These are phyloP conservation scores for Gymnocephalus cernua DNA, from an alignment of 2,113 vertebrate species.

Conservation along the genomic window DNA sequence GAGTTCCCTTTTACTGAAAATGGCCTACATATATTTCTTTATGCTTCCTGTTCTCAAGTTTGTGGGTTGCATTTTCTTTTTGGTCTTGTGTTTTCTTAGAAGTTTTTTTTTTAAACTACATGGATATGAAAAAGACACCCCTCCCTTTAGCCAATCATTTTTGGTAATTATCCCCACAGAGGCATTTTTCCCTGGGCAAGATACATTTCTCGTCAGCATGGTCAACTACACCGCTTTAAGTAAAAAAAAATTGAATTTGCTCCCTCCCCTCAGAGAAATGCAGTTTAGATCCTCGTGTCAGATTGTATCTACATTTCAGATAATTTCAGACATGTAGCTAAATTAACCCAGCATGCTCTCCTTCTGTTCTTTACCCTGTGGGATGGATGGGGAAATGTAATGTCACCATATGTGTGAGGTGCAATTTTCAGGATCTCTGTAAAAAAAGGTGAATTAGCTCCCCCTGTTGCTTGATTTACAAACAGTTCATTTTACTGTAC, in stretches of 20 bases:
- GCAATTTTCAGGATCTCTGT: not conserved
- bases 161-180: not conserved
- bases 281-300: not conserved
- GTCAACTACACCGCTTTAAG: not conserved
- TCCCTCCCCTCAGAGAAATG: not conserved
- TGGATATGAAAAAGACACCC: slow-evolving; percentile 2
- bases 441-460: slow-evolving; percentile 31
- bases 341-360: not conserved
- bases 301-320: not conserved
- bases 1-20: not conserved
- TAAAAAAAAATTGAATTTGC: not conserved
- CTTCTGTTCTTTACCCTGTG: not conserved
- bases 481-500: not conserved
- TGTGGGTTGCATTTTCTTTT: not conserved
- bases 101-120: too few relatives aligned
- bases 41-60: not conserved
- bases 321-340: not conserved
- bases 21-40: not conserved
- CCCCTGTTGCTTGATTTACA: slow-evolving; percentile 54
- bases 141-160: slow-evolving; percentile 18
- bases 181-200: not conserved
- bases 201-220: slow-evolving; percentile 1
- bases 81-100: slow-evolving; percentile 1
- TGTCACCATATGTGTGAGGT: not conserved
- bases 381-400: not conserved